These are phyloP conservation scores for Enteromius radiatus DNA, from an alignment of 2,797 vertebrate genomes.

Conservation along the genomic window DNA sequence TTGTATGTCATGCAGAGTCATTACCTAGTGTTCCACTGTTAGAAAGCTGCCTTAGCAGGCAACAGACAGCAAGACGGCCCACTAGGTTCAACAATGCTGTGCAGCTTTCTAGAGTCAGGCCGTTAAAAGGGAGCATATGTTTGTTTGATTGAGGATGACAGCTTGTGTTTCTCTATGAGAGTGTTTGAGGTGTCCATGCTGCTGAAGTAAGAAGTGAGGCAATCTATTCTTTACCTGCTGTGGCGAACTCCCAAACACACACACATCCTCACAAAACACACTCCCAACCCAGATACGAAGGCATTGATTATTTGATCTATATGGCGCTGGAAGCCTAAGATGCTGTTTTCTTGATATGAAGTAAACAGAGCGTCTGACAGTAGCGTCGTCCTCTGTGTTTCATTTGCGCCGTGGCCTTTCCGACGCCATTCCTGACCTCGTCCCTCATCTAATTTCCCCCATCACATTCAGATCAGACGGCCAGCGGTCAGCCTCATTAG, in stretches of 20 bases:
- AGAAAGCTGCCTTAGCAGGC: slow-evolving; percentile 3
- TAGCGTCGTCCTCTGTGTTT: slow-evolving; percentile 72
- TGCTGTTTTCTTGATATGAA: slow-evolving; percentile 77
- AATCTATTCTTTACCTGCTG: slow-evolving; percentile 60
- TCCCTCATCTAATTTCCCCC: slow-evolving; percentile 80
- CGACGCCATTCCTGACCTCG: slow-evolving; percentile 75
- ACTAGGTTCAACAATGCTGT: not conserved
- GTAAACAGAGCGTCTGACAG: slow-evolving; percentile 75
- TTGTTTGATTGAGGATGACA: slow-evolving; percentile 42
- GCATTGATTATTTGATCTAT: slow-evolving; percentile 82
- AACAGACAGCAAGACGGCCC: slow-evolving; percentile 17
- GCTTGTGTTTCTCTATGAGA: slow-evolving; percentile 49
- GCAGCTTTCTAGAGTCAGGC: slow-evolving; percentile 12
- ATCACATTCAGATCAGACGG: slow-evolving; percentile 83
- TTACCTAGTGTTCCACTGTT: not conserved
- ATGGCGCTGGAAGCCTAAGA: slow-evolving; percentile 68
- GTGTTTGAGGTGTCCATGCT: slow-evolving; percentile 34
- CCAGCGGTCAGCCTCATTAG: slow-evolving; percentile 83
- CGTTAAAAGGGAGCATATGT: slow-evolving; percentile 38
- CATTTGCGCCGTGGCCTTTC: slow-evolving; percentile 73
- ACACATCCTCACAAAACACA: slow-evolving; percentile 31
- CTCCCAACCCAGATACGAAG: slow-evolving; percentile 68
- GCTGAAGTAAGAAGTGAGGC: slow-evolving; percentile 51
- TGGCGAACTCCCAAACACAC: slow-evolving; percentile 55
- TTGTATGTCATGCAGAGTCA: not conserved